Evolutionary conservation across 2,113 vertebrate species (phyloP).

Genomic region (Macroglossus sobrinus): DNA sequence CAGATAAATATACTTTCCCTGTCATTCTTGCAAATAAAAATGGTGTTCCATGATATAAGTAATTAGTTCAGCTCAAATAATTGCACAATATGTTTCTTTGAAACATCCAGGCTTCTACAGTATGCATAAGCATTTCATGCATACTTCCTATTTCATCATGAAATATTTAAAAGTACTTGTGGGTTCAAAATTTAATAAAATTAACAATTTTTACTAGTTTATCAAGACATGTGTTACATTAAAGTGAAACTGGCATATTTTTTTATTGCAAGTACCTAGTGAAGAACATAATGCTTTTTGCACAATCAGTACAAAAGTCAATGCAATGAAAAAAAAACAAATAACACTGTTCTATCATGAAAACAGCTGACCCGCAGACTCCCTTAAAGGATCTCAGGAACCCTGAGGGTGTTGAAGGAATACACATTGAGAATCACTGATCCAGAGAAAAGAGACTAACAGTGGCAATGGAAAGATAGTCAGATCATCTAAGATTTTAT

Average conservation of each 20-base stretch:
- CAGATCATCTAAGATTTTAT: not conserved
- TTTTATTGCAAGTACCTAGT: not conserved
- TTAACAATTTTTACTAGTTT: not conserved
- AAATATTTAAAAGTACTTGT: not conserved
- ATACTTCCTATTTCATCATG: not conserved
- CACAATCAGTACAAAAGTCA: not conserved
- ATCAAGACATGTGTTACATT: too few relatives aligned
- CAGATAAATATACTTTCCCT: not conserved
- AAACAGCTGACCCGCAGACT: not conserved
- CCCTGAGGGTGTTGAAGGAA: not conserved
- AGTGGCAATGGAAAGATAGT: not conserved
- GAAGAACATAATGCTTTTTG: not conserved
- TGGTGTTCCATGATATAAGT: not conserved
- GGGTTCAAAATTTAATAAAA: slow-evolving; percentile 10
- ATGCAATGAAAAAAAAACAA: not conserved
- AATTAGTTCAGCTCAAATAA: not conserved
- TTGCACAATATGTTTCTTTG: not conserved
- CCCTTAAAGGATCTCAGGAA: not conserved
- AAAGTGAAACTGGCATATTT: not conserved
- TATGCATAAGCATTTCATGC: not conserved
- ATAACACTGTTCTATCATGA: not conserved
- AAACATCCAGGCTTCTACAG: not conserved
- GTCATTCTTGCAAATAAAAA: not conserved
- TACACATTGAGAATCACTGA: not conserved
- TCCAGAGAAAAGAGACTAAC: not conserved